A percentile compares a stretch with the other conserved stretches of the same genome.
These are phyloP conservation scores for Abrostola triplasia DNA, from an alignment of 2,888 invertebrate genomes.

Conservation along the genomic window DNA sequence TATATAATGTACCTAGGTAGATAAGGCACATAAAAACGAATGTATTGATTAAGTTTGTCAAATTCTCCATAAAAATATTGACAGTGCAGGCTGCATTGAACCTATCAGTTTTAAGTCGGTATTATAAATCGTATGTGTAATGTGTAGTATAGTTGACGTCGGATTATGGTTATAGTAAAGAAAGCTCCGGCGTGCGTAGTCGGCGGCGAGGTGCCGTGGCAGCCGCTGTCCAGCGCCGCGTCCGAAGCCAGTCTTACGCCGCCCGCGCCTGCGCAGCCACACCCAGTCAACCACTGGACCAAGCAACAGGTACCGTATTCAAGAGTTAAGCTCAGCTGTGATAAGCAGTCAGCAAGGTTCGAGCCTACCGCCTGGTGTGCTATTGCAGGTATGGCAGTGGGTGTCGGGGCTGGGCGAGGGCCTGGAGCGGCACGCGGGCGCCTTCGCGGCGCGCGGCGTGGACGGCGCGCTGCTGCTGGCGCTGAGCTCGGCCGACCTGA, in stretches of 20 bases:
- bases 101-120: not conserved
- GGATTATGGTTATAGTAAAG: constrained; percentile 83
- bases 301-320: constrained; percentile 88
- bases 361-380: too few relatives aligned
- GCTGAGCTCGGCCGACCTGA: constrained; percentile 97
- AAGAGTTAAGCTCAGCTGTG: not conserved
- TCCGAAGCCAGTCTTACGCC: constrained; percentile 82
- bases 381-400: constrained; percentile 99
- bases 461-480: constrained; percentile 95
- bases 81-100: constrained; percentile 12
- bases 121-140: constrained; percentile 13
- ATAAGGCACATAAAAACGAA: too few relatives aligned
- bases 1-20: too few relatives aligned
- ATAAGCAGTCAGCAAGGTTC: not conserved
- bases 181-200: constrained; percentile 88
- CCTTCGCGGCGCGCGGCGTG: constrained; percentile 96
- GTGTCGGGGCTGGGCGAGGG: constrained; percentile 94
- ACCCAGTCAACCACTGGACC: constrained; percentile 89
- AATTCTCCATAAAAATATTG: too few relatives aligned
- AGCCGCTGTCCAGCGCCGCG: constrained; percentile 84
- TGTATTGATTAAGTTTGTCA: too few relatives aligned
- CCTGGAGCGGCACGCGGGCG: constrained; percentile 95
- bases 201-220: constrained; percentile 88
- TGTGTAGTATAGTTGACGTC: constrained; percentile 36
- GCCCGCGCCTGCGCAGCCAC: constrained; percentile 75